Percentiles rank a stretch among this genome's conserved stretches.
Evolutionary conservation across 2,797 vertebrate genomes (phyloP).

Genomic region (Hephaestus fuliginosus): DNA sequence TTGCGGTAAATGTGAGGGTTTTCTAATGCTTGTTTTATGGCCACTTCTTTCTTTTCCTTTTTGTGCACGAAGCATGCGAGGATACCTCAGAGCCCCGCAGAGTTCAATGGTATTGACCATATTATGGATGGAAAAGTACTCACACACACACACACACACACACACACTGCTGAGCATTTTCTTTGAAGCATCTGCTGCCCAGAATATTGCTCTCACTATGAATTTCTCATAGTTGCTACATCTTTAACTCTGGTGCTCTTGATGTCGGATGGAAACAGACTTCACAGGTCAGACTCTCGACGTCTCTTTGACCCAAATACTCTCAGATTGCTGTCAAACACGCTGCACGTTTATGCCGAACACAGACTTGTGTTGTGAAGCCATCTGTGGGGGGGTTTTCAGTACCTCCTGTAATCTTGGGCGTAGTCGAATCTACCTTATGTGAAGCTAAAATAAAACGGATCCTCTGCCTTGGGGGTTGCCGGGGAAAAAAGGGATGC

Average conservation of each 20-base stretch:
- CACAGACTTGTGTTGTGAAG: neutral
- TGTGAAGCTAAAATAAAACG: neutral
- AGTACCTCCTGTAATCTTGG: conserved; percentile 11
- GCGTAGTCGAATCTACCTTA: neutral
- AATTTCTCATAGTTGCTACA: conserved; percentile 60
- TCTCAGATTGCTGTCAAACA: conserved; percentile 49
- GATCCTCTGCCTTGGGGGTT: neutral
- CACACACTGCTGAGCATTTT: conserved; percentile 39
- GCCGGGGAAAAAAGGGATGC: neutral
- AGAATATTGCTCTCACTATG: conserved; percentile 53
- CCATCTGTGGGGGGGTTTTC: conserved; percentile 3
- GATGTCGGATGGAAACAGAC: conserved; percentile 48
- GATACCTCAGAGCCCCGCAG: neutral
- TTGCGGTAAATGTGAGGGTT: no score
- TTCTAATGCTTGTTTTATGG: conserved; percentile 29
- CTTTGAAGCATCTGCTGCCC: conserved; percentile 64
- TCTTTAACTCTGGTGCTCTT: conserved; percentile 53
- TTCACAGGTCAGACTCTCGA: conserved; percentile 48
- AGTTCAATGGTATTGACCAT: conserved; percentile 49
- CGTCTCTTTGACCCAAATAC: conserved; percentile 63
- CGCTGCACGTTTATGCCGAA: conserved; percentile 22
- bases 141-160: conserved; percentile 27
- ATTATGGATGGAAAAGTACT: conserved; percentile 36
- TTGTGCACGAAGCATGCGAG: conserved; percentile 21
- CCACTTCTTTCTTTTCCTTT: conserved; percentile 2